Percentiles rank a stretch among this genome's conserved stretches.
phyloP scores from a whole-genome alignment of 2,797 vertebrate species.

The Kryptolebias ocellatus region DNA sequence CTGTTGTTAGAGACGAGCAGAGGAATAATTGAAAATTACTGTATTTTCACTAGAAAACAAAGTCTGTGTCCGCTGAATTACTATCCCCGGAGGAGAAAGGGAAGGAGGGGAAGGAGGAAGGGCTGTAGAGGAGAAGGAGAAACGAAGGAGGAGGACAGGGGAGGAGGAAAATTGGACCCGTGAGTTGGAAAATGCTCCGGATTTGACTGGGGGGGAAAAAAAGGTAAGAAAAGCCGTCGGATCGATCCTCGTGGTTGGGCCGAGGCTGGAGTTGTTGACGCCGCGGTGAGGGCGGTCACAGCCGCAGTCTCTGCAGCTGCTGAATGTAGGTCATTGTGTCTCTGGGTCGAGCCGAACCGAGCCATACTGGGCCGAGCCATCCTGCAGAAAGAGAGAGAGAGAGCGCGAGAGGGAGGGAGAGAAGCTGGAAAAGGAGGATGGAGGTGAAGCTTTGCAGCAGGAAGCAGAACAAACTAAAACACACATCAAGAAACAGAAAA shows the following conservation, averaged over 20 bases:
- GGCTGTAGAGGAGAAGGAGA: background rate
- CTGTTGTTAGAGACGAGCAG: slow-evolving; percentile 32
- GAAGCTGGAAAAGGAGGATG: slow-evolving; percentile 1
- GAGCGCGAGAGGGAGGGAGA: slow-evolving; percentile 5
- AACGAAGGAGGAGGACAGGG: slow-evolving; percentile 24
- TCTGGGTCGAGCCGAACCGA: slow-evolving; percentile 63
- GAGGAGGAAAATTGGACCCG: slow-evolving; percentile 17
- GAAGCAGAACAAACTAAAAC: background rate
- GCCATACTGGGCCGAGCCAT: slow-evolving; percentile 36
- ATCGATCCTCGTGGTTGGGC: slow-evolving; percentile 32
- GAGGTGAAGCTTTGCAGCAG: slow-evolving; percentile 37
- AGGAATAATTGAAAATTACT: background rate
- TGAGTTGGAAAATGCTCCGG: slow-evolving; percentile 54
- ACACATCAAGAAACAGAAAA: background rate
- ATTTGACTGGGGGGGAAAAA: slow-evolving; percentile 47
- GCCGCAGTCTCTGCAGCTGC: slow-evolving; percentile 29
- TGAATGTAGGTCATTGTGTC: slow-evolving; percentile 76
- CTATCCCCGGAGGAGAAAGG: slow-evolving; percentile 1
- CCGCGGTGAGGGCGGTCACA: slow-evolving; percentile 16
- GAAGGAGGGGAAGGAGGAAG: slow-evolving; percentile 2
- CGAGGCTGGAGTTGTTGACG: slow-evolving; percentile 30
- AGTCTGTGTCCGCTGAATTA: background rate
- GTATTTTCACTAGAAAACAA: slow-evolving; percentile 6
- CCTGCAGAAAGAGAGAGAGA: slow-evolving; percentile 31
- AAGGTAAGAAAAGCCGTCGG: slow-evolving; percentile 57